Evolutionary conservation across 2,797 vertebrate species (phyloP).

Genomic region (Rhinophrynus dorsalis): DNA sequence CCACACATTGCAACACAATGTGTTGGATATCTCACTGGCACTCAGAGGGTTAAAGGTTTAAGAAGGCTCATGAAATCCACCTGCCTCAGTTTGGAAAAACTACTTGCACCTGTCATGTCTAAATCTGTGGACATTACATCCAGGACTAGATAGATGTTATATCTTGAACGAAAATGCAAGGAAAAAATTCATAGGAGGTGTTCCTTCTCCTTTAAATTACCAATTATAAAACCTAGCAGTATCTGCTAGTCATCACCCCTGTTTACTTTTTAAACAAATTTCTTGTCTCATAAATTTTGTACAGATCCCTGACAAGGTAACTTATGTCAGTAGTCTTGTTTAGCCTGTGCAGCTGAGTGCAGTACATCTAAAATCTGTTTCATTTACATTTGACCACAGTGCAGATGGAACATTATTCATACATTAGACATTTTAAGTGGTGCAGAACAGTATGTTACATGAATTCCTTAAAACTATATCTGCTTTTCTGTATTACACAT

Average conservation of each 20-base stretch:
- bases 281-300: conserved; percentile 66
- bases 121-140: no score
- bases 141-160: no score
- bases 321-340: conserved; percentile 58
- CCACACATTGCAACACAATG: no score
- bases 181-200: no score
- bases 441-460: conserved; percentile 54
- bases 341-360: conserved; percentile 51
- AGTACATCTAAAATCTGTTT: conserved; percentile 63
- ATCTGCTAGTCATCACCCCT: conserved; percentile 38
- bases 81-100: no score
- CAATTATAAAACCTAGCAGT: no score
- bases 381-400: conserved; percentile 58
- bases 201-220: no score
- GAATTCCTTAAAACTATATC: conserved; percentile 58
- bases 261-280: conserved; percentile 60
- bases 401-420: conserved; percentile 63
- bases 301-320: conserved; percentile 58
- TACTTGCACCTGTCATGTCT: no score
- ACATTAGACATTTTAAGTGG: conserved; percentile 59
- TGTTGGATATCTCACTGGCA: no score
- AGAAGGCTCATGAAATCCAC: no score
- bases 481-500: conserved; percentile 59
- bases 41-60: no score
- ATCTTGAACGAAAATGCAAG: no score